Percentiles rank a stretch among this genome's conserved stretches.
phyloP scores from a whole-genome alignment of 2,113 vertebrate genomes.

The Coreoperca whiteheadi region DNA sequence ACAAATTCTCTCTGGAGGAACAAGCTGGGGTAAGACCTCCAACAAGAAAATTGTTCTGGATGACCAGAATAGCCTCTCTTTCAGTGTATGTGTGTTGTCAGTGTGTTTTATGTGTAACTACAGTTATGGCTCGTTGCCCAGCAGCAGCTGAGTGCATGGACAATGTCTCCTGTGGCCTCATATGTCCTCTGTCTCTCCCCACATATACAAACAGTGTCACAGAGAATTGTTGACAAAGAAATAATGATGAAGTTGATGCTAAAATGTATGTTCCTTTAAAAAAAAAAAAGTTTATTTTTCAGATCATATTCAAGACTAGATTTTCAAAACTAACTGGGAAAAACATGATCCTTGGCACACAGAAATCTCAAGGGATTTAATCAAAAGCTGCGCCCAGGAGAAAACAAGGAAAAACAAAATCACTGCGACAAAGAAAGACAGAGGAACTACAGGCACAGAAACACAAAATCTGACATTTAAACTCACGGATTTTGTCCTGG shows the following conservation, averaged over 20 bases:
- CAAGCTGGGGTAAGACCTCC: constrained; percentile 11
- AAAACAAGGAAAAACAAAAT: constrained; percentile 14
- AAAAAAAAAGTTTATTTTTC: constrained; percentile 7
- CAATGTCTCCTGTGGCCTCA: constrained; percentile 28
- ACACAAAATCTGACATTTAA: not conserved
- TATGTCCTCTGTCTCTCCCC: not conserved
- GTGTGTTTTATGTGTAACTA: constrained; percentile 8
- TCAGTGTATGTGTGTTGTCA: not conserved
- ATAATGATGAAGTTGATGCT: not conserved
- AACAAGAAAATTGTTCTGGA: constrained; percentile 32
- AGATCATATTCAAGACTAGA: not conserved
- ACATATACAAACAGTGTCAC: not conserved
- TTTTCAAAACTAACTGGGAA: not conserved
- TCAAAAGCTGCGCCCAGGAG: constrained; percentile 3
- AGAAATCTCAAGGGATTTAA: constrained; percentile 8
- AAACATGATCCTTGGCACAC: constrained; percentile 6
- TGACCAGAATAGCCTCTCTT: constrained; percentile 26
- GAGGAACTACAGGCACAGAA: not conserved
- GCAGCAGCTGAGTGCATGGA: constrained; percentile 31
- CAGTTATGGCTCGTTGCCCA: constrained; percentile 33
- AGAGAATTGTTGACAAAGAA: not conserved
- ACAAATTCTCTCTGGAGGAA: constrained; percentile 39
- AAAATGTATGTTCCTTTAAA: not conserved
- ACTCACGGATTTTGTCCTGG: not conserved
- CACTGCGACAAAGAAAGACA: not conserved